Conservation (phyloP, 2,797 vertebrate genomes). For the Spatula versicolor region DNA sequence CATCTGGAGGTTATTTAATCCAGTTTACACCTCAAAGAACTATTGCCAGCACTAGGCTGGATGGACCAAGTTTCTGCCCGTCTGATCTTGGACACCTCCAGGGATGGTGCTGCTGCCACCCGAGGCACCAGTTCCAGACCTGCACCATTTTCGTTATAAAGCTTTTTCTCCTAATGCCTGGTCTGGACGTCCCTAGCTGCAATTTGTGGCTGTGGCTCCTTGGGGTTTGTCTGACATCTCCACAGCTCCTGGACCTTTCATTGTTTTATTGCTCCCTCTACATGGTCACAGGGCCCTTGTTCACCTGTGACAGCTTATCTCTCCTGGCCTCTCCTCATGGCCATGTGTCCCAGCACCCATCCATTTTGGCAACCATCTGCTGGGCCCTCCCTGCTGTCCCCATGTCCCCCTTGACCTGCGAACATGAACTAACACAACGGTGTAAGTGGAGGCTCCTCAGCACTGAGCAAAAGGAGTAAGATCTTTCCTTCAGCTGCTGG, state of each 20-base stretch:
- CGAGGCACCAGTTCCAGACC: not conserved
- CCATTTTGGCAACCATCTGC: not conserved
- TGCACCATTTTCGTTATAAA: not conserved
- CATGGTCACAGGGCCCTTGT: fast-evolving
- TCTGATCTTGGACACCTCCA: fast-evolving
- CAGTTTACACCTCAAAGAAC: not conserved
- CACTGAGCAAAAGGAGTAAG: not conserved
- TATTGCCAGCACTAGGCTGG: not conserved
- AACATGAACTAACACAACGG: no score
- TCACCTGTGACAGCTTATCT: not conserved
- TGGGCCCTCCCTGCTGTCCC: not conserved
- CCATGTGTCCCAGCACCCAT: not conserved
- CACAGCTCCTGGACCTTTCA: fast-evolving
- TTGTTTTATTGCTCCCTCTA: fast-evolving
- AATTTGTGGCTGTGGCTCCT: not conserved
- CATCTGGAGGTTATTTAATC: not conserved
- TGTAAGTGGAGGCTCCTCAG: not conserved
- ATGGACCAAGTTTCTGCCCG: not conserved
- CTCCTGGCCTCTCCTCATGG: not conserved
- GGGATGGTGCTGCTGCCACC: not conserved
- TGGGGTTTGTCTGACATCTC: not conserved
- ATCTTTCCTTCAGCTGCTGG: not conserved
- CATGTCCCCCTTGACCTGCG: not conserved
- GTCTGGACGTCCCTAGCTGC: not conserved
- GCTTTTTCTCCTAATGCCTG: fast-evolving